These are phyloP conservation scores for Papilio helenus DNA, from an alignment of 1,140 invertebrate species.

Conservation along the genomic window DNA sequence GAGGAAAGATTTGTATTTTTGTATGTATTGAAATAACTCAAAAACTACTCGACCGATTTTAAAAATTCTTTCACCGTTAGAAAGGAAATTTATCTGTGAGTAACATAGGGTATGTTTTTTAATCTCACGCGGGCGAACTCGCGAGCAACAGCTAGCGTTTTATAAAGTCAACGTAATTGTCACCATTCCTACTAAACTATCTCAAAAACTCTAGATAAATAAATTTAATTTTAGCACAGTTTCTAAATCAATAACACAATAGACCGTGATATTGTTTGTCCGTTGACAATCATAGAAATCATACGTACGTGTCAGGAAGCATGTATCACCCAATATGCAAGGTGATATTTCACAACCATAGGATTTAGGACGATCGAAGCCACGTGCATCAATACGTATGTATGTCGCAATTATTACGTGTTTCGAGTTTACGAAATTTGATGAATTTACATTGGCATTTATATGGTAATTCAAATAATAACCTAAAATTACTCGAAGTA, in stretches of 20 bases:
- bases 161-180: no score
- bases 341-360: conserved; percentile 45
- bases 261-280: not conserved
- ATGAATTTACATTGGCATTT: conserved; percentile 36
- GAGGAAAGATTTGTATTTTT: no score
- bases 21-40: no score
- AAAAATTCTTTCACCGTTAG: no score
- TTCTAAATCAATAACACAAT: not conserved
- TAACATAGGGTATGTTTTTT: no score
- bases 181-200: no score
- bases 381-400: conserved; percentile 26
- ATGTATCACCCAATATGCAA: conserved; percentile 35
- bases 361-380: conserved; percentile 42
- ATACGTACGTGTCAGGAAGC: conserved; percentile 33
- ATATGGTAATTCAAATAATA: conserved; percentile 39
- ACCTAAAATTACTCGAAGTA: not conserved
- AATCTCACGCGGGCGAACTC: no score
- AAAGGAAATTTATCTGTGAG: no score
- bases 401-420: conserved; percentile 44
- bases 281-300: not conserved
- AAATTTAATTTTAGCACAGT: not conserved
- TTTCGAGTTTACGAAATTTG: conserved; percentile 33
- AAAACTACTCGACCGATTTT: no score
- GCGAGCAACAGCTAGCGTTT: no score
- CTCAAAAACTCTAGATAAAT: no score